Evolutionary conservation across 2,113 vertebrate species (phyloP), one percentile per base, ranked within the genome.

Genomic region (Varanus salvator): DNA sequence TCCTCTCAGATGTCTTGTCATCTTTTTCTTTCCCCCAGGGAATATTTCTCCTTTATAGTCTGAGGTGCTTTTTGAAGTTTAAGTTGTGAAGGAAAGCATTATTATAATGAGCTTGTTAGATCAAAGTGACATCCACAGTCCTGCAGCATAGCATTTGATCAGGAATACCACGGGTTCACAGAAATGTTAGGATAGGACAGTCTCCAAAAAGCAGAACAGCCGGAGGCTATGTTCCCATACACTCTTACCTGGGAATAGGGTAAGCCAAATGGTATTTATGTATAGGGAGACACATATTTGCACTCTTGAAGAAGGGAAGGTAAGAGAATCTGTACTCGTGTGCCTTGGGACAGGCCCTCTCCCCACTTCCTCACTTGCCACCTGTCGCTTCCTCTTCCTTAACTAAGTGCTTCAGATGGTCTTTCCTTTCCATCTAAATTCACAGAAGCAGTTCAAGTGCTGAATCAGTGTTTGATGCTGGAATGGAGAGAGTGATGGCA

Each of bases 71-170:
- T 93, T 78, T 92, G 57, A 91, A 89, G 77, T 87, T 86, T 84
- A 60, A 92, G 23, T 0, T 87, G 60, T 89, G 84, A 89, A 23
- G 85, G n/a, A 87, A 68, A 84, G 86, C 1, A 21, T 91, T 92
- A 81, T 84, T 88, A 82, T 92, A 86, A 84, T 90, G 90, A 87
- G 38, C 48, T 80, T 84, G 87, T 90, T 85, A 88, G 29, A 93
- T 31, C n/a, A 90, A 92, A 88, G 27, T 48, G 91, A 75, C 87
- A 77, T 80, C 34, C 72, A 91, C 57, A 93, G 89, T 85, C 92
- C 75, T 88, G 50, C 60, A 89, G 19, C 0, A 0, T 1, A 0
- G 57, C 85, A 75, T 44, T 91, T 91, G 75, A 91, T 93, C 52
- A 85, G 54, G 60, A 90, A 69, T 86, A 64, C 12, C 88, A 78